Evolutionary conservation across 2,113 vertebrate genomes (phyloP), one percentile per base, ranked within the genome.

Genomic region (Nannospalax galili): DNA sequence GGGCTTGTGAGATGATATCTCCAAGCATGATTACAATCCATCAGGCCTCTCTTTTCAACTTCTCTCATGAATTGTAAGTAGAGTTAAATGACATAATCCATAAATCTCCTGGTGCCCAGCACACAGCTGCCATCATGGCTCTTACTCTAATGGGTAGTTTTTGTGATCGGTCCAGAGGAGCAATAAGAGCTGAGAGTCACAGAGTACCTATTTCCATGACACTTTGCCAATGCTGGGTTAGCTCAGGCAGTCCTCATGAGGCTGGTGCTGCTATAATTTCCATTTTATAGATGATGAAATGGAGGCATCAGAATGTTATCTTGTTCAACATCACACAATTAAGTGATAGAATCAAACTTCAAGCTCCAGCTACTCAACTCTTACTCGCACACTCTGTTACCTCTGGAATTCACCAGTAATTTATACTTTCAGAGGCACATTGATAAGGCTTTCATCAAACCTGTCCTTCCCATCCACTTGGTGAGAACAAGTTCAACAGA

Each of bases 31-130:
- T 67, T 81, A 48, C 3, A 62, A 82, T 14, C 26, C 45, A 17
- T 58, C 37, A 80, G 69, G 20, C 69, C 64, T 75, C 81, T 85
- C 62, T 67, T 80, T 64, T 26, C 37, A 92, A 85, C n/a, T 45
- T 85, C 19, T 56, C 40, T 85, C 62, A 20, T 16, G 48, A 35
- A 24, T 28, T 87, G 20, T 58, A n/a, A 77, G 67, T 16, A 88
- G 22, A 40, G 19, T 92, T 58, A 58, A 97, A 58, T 62, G 67
- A 92, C n/a, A 91, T 0, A 4, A 65, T 7, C 5, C 19, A 26
- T 64, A 72, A 35, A 88, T 78, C 79, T 91, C 35, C 37, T 32
- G 26, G n/a, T n/a, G 5, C 28, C 80, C 56, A 52, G 7, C 60
- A 65, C 4, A 1, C 3, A 19, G 45, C 56, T 67, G 19, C 67